Evolutionary conservation across 2,797 vertebrate species (phyloP), one percentile per base, ranked within the genome.

Genomic region (Clamator glandarius): DNA sequence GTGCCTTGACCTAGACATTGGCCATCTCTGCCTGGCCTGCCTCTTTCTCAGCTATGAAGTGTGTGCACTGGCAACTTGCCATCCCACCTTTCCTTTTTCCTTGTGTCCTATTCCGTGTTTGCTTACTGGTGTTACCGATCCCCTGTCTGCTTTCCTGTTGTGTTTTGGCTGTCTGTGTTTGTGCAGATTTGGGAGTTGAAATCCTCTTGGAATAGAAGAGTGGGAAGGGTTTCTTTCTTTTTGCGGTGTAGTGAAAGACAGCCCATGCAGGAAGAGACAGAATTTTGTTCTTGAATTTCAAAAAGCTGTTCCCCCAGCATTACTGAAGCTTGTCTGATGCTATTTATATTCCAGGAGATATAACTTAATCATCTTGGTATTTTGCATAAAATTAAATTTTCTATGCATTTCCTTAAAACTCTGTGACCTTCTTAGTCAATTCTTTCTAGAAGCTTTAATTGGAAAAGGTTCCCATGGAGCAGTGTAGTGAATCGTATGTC

Each of bases 221-320:
- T 10, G 16, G 51, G 35, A 84, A 66, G 28, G 50, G 18, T 58
- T 92, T 67, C 17, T 51, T 21, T 81, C 55, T 77, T 25, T 84
- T 72, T 33, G 5, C 1, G 1, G 4, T 54, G 82, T 63, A 31
- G 39, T 82, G 52, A 55, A 69, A 69, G 62, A 41, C 36, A 84
- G 25, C 36, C 51, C 25, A 10, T 19, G 1, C 21, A 59, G 48
- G 52, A 87, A 48, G 46, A 81, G 26, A 35, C 44, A 31, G 26
- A 66, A 15, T 73, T 57, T 57, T 74, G 15, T 29, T 90, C 35
- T 75, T 86, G 50, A 59, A 54, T 75, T 78, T 80, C 50, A 77
- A 35, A 55, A 64, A 89, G 25, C 42, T 62, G 1, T 89, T 92
- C 8, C 14, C 5, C 3, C 28, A 36, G 28, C 0, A 0, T 57